Evolutionary conservation across 2,888 invertebrate species (phyloP).

Genomic region (Coremacera marginata): DNA sequence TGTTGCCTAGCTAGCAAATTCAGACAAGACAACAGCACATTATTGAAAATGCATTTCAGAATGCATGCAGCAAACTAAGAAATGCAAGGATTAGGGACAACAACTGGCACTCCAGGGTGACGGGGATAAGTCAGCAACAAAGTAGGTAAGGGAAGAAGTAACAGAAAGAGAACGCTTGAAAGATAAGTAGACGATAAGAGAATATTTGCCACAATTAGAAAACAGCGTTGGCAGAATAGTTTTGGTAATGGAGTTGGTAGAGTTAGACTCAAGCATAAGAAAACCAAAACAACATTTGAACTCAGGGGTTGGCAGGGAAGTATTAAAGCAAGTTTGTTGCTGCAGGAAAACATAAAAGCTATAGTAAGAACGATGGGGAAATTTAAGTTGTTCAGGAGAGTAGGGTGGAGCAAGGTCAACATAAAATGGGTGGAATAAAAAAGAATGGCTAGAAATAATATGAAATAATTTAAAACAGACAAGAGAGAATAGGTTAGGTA

Average conservation of each 20-base stretch:
- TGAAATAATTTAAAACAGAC: too few relatives aligned
- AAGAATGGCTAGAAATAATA: too few relatives aligned
- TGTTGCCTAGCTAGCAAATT: not conserved
- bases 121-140: not conserved
- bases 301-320: not conserved
- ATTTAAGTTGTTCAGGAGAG: too few relatives aligned
- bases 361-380: not conserved
- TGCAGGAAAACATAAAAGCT: not conserved
- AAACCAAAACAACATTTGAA: not conserved
- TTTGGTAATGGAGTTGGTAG: not conserved
- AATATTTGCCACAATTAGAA: constrained; percentile 25
- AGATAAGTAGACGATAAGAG: not conserved
- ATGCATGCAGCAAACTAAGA: constrained; percentile 13
- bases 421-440: too few relatives aligned
- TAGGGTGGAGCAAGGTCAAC: too few relatives aligned
- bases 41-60: constrained; percentile 27
- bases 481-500: too few relatives aligned
- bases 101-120: not conserved
- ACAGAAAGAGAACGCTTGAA: not conserved
- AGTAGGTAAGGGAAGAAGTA: not conserved
- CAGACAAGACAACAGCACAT: constrained; percentile 5
- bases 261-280: not conserved
- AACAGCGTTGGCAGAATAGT: not conserved
- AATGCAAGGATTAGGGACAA: not conserved
- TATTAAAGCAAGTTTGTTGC: not conserved